Base-by-base conservation (phyloP, 1,140 invertebrate genomes). In the Nephotettix cincticeps region DNA sequence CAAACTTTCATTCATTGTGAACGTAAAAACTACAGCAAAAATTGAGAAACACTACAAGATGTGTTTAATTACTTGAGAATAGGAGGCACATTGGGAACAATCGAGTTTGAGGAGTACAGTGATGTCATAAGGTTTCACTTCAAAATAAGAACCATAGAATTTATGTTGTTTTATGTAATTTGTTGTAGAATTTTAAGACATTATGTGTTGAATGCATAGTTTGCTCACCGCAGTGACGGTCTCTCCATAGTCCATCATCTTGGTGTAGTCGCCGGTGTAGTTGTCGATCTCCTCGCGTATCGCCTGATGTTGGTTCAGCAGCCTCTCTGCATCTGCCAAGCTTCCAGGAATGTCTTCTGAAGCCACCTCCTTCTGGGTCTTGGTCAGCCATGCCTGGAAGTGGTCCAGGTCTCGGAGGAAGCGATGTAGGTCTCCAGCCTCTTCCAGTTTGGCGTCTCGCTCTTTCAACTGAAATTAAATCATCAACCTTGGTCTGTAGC, bases 221-320 rank as follows among this genome's bases (percentile, higher is more conserved):
- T 32, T 29, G 84, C 84, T 80, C 75, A 90, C 95, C 69, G 91
- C 92, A 63, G 95, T 97, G 67, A 98, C 88, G 77, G 93, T 90
- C 78, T 99, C 96, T 63, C 98, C 98, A 80, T 99, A 99, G 76
- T 98, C 96, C 93, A 99, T 99, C 96, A 99, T 99, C 84, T 96
- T 97, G 74, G 91, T 91, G 80, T 98, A 99, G 80, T 99, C 98
- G 75, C 98, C 95, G 56, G 91, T 96, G 80, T 99, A 99, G 78
- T 98, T 98, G 80, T 99, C 96, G 76, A 99, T 99, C 83, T 99
- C 98, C 80, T 99, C 97, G 77, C 95, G 92, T 74, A 99, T 97
- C 72, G 94, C 95, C 83, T 98, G 95, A 84, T 99, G 98, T 81
- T 95, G 96, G 65, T 93, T 96, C 0, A 99, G 84, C 1, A 99